phyloP scores from a whole-genome alignment of 2,888 invertebrate genomes.

The Diadromus collaris region DNA sequence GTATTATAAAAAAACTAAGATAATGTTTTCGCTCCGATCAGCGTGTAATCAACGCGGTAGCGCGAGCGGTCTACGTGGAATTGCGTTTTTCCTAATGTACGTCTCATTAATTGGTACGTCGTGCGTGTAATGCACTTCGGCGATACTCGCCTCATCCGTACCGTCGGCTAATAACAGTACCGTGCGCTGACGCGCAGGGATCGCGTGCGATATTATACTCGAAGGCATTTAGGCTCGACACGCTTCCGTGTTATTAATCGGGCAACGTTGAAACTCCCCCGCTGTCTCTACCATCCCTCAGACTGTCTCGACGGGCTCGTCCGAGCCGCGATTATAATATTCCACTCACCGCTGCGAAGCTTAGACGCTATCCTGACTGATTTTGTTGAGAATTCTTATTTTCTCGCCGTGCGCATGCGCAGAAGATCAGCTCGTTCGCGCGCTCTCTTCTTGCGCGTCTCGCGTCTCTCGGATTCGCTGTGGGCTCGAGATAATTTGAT shows the following conservation, averaged over 20 bases:
- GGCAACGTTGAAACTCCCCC: constrained; percentile 14
- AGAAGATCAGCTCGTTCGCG: too few relatives aligned
- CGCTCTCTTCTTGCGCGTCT: too few relatives aligned
- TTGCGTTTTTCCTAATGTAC: constrained; percentile 38
- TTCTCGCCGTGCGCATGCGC: too few relatives aligned
- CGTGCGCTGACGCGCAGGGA: constrained; percentile 43
- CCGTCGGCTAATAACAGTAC: constrained; percentile 40
- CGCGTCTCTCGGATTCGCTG: too few relatives aligned
- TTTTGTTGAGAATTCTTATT: too few relatives aligned
- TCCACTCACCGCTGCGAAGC: constrained; percentile 26
- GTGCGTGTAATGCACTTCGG: constrained; percentile 35
- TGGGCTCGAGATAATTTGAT: too few relatives aligned
- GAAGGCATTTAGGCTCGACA: constrained; percentile 52
- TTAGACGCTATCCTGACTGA: neutral
- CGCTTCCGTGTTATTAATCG: constrained; percentile 55
- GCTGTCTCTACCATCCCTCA: neutral
- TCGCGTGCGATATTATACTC: constrained; percentile 53
- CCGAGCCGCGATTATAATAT: constrained; percentile 49
- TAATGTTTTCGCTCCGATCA: constrained; percentile 28
- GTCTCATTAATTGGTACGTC: constrained; percentile 45
- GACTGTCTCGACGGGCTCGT: constrained; percentile 32
- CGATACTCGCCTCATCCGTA: constrained; percentile 20
- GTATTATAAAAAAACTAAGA: neutral
- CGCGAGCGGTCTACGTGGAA: constrained; percentile 22
- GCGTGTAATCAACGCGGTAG: constrained; percentile 28